Evolutionary conservation across 64 coral and sea anemone species (phyloP), one percentile per base, ranked within the genome.

Genomic region (Acropora tenuis): DNA sequence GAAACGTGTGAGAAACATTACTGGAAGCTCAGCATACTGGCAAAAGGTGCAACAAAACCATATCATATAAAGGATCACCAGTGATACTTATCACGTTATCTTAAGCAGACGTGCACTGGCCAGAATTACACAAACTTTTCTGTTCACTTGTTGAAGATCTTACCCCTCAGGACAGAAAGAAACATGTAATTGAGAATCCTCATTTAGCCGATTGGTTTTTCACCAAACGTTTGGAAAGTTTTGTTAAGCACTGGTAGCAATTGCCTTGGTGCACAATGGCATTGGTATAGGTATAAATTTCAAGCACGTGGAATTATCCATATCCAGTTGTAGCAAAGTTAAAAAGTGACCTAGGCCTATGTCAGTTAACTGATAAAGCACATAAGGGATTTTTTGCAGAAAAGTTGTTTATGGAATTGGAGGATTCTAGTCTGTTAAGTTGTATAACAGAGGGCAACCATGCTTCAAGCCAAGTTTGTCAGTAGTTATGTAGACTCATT

Each of bases 401-500:
- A 55, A 55, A 0, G 52, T 55, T 10, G 6, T 55, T 55, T 55
- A 8, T 8, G 6, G 52, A 55, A 55, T 55, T 10, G 10, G 52
- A 55, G 52, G 52, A 55, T 55, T 55, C 52, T 55, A 55, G 52
- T 55, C 52, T 55, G 6, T 55, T 55, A 55, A 5, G 52, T 55
- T 55, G 52, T 55, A 55, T 55, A 55, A 55, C 10, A 55, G 52
- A 55, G 6, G 10, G 6, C 52, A 55, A 55, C 6, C 6, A 55
- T 55, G 52, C 52, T 55, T 5, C 52, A 55, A 55, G 52, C 52
- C 6, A 55, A 55, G 6, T 55, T 55, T 55, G 52, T 10, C 52
- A 55, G 52, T 55, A 55, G n/a, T n/a, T 89, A 89, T 89, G 88
- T 89, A 45, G 86, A 88, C 19, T 89, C 46, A 2, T 47, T 89